Evolutionary conservation across 2,113 vertebrate species (phyloP).

Genomic region (Zingel zingel): DNA sequence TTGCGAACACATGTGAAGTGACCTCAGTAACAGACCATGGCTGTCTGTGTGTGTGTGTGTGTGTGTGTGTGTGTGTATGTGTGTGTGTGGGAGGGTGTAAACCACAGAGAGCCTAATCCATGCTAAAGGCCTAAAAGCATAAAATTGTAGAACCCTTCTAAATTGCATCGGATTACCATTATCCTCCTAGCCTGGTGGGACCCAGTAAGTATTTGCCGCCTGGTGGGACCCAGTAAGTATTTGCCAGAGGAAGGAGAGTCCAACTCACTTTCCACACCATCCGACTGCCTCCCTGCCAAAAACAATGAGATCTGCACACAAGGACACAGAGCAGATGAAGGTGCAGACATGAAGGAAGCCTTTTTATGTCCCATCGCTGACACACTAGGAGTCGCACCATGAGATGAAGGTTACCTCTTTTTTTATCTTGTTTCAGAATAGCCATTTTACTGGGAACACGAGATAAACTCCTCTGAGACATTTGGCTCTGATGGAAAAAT

Average conservation of each 20-base stretch:
- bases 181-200: constrained; percentile 53
- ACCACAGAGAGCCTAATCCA: constrained; percentile 58
- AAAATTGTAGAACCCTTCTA: constrained; percentile 47
- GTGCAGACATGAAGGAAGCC: constrained; percentile 33
- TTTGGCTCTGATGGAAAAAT: constrained; percentile 28
- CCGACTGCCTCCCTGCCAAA: constrained; percentile 43
- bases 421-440: constrained; percentile 36
- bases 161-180: constrained; percentile 66
- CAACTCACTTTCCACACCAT: constrained; percentile 31
- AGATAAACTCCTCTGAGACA: constrained; percentile 44
- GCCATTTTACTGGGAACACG: constrained; percentile 21
- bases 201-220: constrained; percentile 28
- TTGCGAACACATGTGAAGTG: constrained; percentile 24
- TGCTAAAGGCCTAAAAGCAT: constrained; percentile 50
- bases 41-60: neutral
- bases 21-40: neutral
- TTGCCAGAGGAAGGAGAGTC: constrained; percentile 33
- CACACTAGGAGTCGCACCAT: constrained; percentile 28
- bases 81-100: constrained; percentile 16
- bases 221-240: constrained; percentile 35
- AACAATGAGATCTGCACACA: constrained; percentile 39
- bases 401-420: constrained; percentile 36
- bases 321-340: constrained; percentile 39
- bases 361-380: constrained; percentile 41
- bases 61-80: neutral